Base-by-base conservation (phyloP, 2,888 invertebrate species). In the Branchellion lobata region DNA sequence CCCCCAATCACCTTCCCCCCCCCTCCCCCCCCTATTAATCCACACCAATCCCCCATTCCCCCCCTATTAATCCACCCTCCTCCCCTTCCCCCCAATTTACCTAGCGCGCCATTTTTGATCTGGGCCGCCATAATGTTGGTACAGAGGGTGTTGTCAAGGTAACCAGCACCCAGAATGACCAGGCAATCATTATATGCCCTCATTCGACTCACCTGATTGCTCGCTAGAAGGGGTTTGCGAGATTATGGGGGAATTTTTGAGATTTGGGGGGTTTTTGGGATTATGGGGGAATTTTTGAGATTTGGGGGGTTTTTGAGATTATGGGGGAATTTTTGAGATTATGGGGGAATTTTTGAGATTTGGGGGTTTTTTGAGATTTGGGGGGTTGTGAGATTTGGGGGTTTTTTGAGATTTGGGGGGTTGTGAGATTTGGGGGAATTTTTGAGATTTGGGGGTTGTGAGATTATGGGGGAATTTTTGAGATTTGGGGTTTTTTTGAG, bases 1-100 rank as follows among this genome's bases (percentile, higher is more conserved):
- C 83, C 83, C 36, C 83, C 83, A 21, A 83, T 83, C 18, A 82
- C 83, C 83, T 82, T 83, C 8, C 83, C n/a, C 83, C 5, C 81
- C 80, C 74, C 83, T 83, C 8, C 83, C 83, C 14, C 83, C 83
- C 5, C 83, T 81, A 29, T 83, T 81, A 61, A 79, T 80, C 47
- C 83, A 82, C 40, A 83, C 74, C 5, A 82, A 81, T 5, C 83
- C 83, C 8, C 82, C 82, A 1, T 82, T 80, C n/a, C 83, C 82
- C 80, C 83, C 83, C 57, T 83, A 83, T 14, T n/a, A n/a, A n/a
- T n/a, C 83, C 79, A 29, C 80, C 53, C 24, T 83, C 82, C 72
- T 81, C 81, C 65, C 76, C 80, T 3, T 34, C 68, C 78, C 5
- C 65, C 80, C 51, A 83, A 83, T 8, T 74, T 34, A 21, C 81